phyloP scores from a whole-genome alignment of 2,888 invertebrate genomes.

The Agrypnus murinus region DNA sequence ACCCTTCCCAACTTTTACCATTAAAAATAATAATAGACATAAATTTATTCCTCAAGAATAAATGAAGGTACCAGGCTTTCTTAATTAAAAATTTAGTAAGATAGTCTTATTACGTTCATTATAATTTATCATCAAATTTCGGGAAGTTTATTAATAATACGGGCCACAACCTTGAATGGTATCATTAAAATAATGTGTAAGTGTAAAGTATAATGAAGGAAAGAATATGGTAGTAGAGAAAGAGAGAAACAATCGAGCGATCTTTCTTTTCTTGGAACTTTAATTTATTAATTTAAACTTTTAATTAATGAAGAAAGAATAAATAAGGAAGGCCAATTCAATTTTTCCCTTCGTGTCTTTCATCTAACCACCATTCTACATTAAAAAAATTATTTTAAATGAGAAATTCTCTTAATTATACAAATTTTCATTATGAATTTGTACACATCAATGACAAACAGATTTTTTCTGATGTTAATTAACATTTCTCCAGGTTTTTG shows the following conservation, averaged over 20 bases:
- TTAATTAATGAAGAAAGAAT: constrained; percentile 8
- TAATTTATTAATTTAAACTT: constrained; percentile 13
- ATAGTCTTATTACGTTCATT: constrained; percentile 25
- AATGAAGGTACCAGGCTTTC: constrained; percentile 28
- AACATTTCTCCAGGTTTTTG: too few species aligned
- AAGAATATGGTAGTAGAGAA: background rate
- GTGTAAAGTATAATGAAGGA: background rate
- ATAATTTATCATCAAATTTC: constrained; percentile 34
- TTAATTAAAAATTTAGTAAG: constrained; percentile 39
- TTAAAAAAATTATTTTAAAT: too few species aligned
- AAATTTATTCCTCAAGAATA: constrained; percentile 11
- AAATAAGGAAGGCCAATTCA: background rate
- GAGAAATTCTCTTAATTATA: too few species aligned
- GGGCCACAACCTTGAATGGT: constrained; percentile 28
- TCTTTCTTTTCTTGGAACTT: background rate
- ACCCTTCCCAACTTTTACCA: background rate
- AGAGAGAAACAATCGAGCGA: background rate
- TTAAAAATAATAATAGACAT: constrained; percentile 9
- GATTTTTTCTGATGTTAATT: too few species aligned
- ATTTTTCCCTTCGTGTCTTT: too few species aligned
- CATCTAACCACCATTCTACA: too few species aligned
- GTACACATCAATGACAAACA: too few species aligned
- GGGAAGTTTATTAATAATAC: constrained; percentile 31
- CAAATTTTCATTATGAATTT: too few species aligned
- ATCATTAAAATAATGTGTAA: constrained; percentile 1